These are phyloP conservation scores for Catocala sponsa DNA, from an alignment of 2,888 invertebrate genomes.

Conservation along the genomic window DNA sequence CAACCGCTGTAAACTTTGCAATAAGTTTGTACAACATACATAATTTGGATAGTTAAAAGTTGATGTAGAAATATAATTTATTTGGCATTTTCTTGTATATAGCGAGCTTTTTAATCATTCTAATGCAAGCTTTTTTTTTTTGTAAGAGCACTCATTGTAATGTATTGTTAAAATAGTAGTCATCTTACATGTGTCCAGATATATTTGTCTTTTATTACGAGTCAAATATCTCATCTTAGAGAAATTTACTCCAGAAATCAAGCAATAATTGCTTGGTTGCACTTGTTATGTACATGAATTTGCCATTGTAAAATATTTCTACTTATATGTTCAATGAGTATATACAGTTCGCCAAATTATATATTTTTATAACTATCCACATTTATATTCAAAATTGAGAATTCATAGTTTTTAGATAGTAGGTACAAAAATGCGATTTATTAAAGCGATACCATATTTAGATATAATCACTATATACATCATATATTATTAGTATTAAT, in stretches of 20 bases:
- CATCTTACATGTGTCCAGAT: conserved; percentile 20
- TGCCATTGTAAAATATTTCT: conserved; percentile 75
- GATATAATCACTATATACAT: conserved; percentile 66
- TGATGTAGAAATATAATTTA: conserved; percentile 65
- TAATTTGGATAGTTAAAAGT: conserved; percentile 69
- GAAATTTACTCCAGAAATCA: conserved; percentile 28
- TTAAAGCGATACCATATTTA: conserved; percentile 70
- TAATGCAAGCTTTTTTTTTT: conserved; percentile 41
- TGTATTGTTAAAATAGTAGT: conserved; percentile 25
- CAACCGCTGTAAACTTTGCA: conserved; percentile 72
- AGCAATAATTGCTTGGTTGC: conserved; percentile 23
- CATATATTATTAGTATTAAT: conserved; percentile 31
- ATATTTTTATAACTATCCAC: conserved; percentile 81
- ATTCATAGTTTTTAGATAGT: conserved; percentile 72
- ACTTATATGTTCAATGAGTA: conserved; percentile 74
- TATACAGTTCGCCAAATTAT: conserved; percentile 82
- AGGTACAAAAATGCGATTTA: conserved; percentile 68
- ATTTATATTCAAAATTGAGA: conserved; percentile 82
- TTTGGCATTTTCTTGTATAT: conserved; percentile 80
- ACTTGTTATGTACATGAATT: conserved; percentile 67
- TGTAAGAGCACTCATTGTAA: conserved; percentile 30
- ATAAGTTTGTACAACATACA: conserved; percentile 75
- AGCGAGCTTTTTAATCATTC: conserved; percentile 52
- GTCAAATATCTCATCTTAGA: conserved; percentile 18
- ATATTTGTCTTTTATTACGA: conserved; percentile 25